These are phyloP conservation scores for Oligia fasciuncula DNA, from an alignment of 2,888 invertebrate genomes.

Conservation along the genomic window DNA sequence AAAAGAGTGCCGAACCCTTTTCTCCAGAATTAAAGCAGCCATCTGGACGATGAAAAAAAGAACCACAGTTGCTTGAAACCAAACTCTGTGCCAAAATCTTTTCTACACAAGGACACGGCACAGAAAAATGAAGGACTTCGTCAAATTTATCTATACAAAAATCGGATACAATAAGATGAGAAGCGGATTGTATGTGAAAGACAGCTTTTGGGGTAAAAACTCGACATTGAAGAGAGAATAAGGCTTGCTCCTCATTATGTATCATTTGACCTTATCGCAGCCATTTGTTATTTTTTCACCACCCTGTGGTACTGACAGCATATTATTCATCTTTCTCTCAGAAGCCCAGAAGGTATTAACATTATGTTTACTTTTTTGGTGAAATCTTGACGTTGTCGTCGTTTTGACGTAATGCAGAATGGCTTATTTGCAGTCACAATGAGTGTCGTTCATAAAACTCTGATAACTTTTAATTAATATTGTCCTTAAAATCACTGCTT, in stretches of 20 bases:
- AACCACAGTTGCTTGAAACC: neutral
- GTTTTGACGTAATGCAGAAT: no score
- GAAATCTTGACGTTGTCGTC: neutral
- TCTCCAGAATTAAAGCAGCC: neutral
- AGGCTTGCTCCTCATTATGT: slow-evolving; percentile 34
- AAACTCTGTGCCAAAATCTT: slow-evolving; percentile 13
- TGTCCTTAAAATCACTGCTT: no score
- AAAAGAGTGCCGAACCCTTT: neutral
- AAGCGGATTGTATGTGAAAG: neutral
- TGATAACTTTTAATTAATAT: no score
- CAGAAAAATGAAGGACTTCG: neutral
- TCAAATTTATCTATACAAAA: neutral
- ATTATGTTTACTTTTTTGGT: slow-evolving; percentile 2
- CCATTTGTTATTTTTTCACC: slow-evolving; percentile 53
- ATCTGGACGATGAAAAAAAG: neutral
- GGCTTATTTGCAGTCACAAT: no score
- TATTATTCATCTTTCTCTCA: slow-evolving; percentile 16
- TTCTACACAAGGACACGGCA: neutral
- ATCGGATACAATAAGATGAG: neutral
- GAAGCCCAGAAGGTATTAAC: neutral
- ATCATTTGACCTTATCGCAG: slow-evolving; percentile 29
- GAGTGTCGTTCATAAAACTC: no score
- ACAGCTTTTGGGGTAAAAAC: slow-evolving; percentile 37
- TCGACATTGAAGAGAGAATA: slow-evolving; percentile 8
- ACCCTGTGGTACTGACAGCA: slow-evolving; percentile 44